A percentile compares a stretch with the other conserved stretches of the same genome.
phyloP scores from a whole-genome alignment of 2,113 vertebrate genomes.

The Pollachius pollachius region DNA sequence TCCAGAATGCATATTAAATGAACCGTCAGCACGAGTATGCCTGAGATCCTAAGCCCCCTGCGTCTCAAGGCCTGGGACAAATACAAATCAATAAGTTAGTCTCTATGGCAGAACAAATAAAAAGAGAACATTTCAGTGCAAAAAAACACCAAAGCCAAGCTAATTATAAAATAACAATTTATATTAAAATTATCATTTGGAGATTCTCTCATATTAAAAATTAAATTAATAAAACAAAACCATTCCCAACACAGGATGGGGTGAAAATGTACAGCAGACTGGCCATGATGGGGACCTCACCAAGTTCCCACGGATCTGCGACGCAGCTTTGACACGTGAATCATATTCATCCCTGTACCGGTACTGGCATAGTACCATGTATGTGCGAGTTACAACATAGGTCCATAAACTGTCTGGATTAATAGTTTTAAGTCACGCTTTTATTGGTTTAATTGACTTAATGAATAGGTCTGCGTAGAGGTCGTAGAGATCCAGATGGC shows the following conservation, averaged over 20 bases:
- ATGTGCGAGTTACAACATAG: too few relatives aligned
- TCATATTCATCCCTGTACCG: too few relatives aligned
- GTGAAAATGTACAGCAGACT: constrained; percentile 38
- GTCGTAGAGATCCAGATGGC: too few relatives aligned
- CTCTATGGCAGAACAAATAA: constrained; percentile 4
- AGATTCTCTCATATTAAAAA: constrained; percentile 21
- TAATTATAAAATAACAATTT: constrained; percentile 41
- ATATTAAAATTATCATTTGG: constrained; percentile 3
- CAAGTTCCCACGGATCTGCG: too few relatives aligned
- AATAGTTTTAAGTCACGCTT: too few relatives aligned
- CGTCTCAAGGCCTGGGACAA: constrained; percentile 23
- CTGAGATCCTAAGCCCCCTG: constrained; percentile 21
- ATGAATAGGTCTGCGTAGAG: too few relatives aligned
- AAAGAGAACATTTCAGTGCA: constrained; percentile 56
- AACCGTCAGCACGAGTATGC: constrained; percentile 5
- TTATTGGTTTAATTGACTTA: too few relatives aligned
- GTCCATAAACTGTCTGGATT: too few relatives aligned
- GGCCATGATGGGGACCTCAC: neutral
- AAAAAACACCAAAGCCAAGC: constrained; percentile 60
- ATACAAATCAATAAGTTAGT: constrained; percentile 41
- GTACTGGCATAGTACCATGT: too few relatives aligned
- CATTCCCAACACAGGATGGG: neutral
- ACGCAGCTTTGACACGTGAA: too few relatives aligned
- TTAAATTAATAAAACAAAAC: constrained; percentile 49
- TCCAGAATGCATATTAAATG: constrained; percentile 56